A percentile compares a stretch with the other conserved stretches of the same genome.
phyloP scores from a whole-genome alignment of 2,797 vertebrate genomes.

The Thamnophis elegans region DNA sequence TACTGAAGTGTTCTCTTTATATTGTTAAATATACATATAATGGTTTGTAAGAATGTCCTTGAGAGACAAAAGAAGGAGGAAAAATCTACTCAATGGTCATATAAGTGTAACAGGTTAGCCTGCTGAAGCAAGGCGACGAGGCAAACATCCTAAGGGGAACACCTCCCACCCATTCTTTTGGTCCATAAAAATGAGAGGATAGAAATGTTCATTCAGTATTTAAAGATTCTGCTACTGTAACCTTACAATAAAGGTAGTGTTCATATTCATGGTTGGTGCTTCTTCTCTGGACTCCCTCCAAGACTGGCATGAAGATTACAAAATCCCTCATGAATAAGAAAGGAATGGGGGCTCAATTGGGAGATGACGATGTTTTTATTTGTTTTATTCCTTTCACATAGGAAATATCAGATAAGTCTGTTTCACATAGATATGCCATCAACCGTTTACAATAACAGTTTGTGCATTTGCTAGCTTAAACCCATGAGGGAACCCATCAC shows the following conservation, averaged over 20 bases:
- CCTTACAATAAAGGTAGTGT: not conserved
- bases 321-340: not conserved
- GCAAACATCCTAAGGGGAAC: too few species aligned
- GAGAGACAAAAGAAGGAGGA: too few species aligned
- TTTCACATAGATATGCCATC: not conserved
- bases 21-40: too few species aligned
- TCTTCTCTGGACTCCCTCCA: not conserved
- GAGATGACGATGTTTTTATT: too few species aligned
- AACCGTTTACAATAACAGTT: not conserved
- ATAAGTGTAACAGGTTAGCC: too few species aligned
- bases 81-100: too few species aligned
- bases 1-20: too few species aligned
- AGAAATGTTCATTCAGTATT: not conserved
- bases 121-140: too few species aligned
- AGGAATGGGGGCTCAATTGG: not conserved
- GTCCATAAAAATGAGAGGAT: not conserved
- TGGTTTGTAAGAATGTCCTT: too few species aligned
- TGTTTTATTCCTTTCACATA: not conserved
- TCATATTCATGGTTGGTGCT: not conserved
- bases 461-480: accelerated
- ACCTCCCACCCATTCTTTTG: too few species aligned
- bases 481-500: accelerated
- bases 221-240: not conserved
- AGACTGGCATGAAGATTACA: not conserved
- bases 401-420: not conserved